Conservation (phyloP, 1,140 invertebrate species). For the Rhyzopertha dominica region DNA sequence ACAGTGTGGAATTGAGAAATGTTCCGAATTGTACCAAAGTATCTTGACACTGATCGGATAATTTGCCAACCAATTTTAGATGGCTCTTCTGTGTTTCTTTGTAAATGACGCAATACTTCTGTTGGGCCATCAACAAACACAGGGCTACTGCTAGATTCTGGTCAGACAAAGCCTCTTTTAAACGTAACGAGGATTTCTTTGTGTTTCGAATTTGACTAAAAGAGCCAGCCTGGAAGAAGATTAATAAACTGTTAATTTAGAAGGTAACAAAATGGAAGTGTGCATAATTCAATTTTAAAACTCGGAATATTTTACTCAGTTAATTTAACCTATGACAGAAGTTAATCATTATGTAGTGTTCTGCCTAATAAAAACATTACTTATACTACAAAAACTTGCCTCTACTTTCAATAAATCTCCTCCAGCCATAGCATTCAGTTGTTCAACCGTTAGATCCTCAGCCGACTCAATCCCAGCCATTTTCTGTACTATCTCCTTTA, state of each 20-base stretch:
- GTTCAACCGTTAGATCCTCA: conserved; percentile 94
- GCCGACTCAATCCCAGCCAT: conserved; percentile 98
- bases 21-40: conserved; percentile 96
- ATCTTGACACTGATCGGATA: conserved; percentile 92
- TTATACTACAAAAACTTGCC: conserved; percentile 49
- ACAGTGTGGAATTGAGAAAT: conserved; percentile 88
- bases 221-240: conserved; percentile 72
- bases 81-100: conserved; percentile 82
- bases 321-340: no score
- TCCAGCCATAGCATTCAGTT: conserved; percentile 92
- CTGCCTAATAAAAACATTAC: neutral
- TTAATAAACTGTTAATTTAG: no score
- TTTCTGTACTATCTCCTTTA: conserved; percentile 98
- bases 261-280: no score
- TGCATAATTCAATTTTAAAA: no score
- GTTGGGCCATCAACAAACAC: conserved; percentile 94
- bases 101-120: conserved; percentile 90
- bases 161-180: conserved; percentile 88
- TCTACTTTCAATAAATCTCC: conserved; percentile 93
- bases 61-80: conserved; percentile 82
- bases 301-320: neutral
- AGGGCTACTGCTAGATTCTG: conserved; percentile 89
- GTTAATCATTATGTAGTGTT: no score
- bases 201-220: conserved; percentile 96
- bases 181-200: conserved; percentile 89